Conservation (phyloP, 2,113 vertebrate species). For the Pachypanchax playfairii region DNA sequence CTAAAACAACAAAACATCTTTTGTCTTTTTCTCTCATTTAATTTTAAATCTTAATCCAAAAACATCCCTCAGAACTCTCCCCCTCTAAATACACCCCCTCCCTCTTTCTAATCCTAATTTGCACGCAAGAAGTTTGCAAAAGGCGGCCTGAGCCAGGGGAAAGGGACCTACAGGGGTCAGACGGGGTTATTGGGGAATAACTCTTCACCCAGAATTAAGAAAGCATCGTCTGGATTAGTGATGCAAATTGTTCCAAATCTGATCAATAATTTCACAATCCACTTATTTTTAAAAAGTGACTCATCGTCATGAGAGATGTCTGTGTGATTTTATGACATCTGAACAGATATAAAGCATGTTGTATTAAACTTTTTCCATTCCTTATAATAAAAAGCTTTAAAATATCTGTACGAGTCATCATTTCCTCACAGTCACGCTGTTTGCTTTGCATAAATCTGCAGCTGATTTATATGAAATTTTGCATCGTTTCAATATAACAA, state of each 20-base stretch:
- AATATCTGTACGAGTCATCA: too few species aligned
- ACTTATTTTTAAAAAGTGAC: too few species aligned
- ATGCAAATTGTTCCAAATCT: slow-evolving; percentile 65
- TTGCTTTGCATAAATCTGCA: too few species aligned
- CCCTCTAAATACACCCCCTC: slow-evolving; percentile 40
- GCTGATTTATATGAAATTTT: too few species aligned
- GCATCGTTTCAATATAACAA: too few species aligned
- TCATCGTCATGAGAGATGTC: not conserved
- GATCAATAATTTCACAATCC: slow-evolving; percentile 10
- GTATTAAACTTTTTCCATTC: too few species aligned
- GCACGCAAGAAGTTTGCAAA: slow-evolving; percentile 68
- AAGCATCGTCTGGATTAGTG: slow-evolving; percentile 66
- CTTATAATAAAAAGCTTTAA: too few species aligned
- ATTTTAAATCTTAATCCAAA: slow-evolving; percentile 69
- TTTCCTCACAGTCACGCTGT: too few species aligned
- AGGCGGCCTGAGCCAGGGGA: slow-evolving; percentile 56
- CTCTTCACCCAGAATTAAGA: slow-evolving; percentile 48
- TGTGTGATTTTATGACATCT: not conserved
- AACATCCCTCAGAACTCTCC: slow-evolving; percentile 66
- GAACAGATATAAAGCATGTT: too few species aligned
- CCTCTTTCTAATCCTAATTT: slow-evolving; percentile 72
- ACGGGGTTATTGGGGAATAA: slow-evolving; percentile 60
- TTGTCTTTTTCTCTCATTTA: slow-evolving; percentile 41
- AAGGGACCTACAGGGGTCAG: slow-evolving; percentile 63
- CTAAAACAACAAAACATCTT: slow-evolving; percentile 13